Base-by-base conservation (phyloP, 2,888 invertebrate species). In the Plebejus anna region DNA sequence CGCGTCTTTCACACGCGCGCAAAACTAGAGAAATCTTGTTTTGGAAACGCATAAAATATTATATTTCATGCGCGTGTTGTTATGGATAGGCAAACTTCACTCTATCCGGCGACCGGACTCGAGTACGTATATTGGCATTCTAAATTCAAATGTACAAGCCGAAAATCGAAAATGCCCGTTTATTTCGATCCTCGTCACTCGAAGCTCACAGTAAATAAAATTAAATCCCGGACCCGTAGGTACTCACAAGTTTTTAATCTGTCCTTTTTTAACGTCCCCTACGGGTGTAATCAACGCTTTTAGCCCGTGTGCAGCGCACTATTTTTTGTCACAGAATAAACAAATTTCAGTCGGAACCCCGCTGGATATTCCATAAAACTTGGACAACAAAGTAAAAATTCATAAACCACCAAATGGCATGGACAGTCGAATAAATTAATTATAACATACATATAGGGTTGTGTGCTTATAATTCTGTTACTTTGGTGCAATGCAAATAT, bases 341-440 rank as follows among this genome's bases (percentile, higher is more conserved):
- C 77, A 75, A 76, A 76, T 71, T 76, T 57, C 75, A 42, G 73
- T 47, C 28, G 70, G 75, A 59, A 47, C 70, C 70, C 70, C 42
- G 70, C 55, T 42, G 57, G 28, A 42, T 75, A 36, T 77, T 70
- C 75, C 76, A 77, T 77, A 78, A 79, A 79, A 75, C 77, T 78
- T 76, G 78, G 79, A 76, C 76, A 76, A 79, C 80, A 80, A 80
- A 81, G 80, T 80, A 80, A 81, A 80, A 81, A 80, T 79, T 80
- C 79, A 77, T 78, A 77, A 78, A 81, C 79, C 78, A 76, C 77
- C 78, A 79, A 76, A 78, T 78, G 78, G 80, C 79, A 80, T 78
- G 81, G 82, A 80, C 80, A 79, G 75, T 51, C 81, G 80, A 83
- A 83, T 83, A 81, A 81, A 84, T 84, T 83, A 83, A 84, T 84